phyloP scores from a whole-genome alignment of 2,888 invertebrate genomes.

The Cantharis lateralis region DNA sequence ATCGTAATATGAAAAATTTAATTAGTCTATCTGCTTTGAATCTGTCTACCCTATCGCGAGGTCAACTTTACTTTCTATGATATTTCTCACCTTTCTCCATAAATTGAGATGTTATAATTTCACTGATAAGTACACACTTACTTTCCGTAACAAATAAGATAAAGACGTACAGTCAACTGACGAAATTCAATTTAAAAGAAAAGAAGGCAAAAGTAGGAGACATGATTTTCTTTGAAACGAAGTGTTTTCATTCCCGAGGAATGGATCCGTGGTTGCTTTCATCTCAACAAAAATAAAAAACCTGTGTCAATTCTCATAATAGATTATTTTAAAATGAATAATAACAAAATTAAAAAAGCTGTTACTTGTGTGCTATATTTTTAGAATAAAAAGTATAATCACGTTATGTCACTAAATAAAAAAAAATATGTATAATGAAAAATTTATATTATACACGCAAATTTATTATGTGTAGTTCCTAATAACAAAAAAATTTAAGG shows the following conservation, averaged over 20 bases:
- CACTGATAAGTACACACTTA: not conserved
- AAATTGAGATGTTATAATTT: not conserved
- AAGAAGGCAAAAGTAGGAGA: not conserved
- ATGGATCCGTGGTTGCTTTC: not conserved
- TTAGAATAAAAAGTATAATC: not conserved
- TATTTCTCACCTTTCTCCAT: not conserved
- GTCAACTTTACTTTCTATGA: no score
- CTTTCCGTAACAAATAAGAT: not conserved
- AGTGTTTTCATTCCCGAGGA: not conserved
- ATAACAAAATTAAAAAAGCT: not conserved
- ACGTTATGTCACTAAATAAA: not conserved
- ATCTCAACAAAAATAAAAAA: not conserved
- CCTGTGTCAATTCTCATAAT: not conserved
- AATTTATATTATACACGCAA: conserved; percentile 5
- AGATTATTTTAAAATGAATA: not conserved
- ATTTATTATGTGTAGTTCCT: conserved; percentile 4
- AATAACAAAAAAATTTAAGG: not conserved
- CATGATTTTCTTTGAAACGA: not conserved
- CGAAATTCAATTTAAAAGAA: not conserved
- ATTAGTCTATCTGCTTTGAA: no score
- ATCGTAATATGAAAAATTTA: no score
- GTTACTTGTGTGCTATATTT: not conserved
- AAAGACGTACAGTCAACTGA: not conserved
- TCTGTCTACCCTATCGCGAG: not conserved
- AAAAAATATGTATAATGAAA: not conserved